Base-by-base conservation (phyloP, 2,113 vertebrate species). In the Hemicordylus capensis region DNA sequence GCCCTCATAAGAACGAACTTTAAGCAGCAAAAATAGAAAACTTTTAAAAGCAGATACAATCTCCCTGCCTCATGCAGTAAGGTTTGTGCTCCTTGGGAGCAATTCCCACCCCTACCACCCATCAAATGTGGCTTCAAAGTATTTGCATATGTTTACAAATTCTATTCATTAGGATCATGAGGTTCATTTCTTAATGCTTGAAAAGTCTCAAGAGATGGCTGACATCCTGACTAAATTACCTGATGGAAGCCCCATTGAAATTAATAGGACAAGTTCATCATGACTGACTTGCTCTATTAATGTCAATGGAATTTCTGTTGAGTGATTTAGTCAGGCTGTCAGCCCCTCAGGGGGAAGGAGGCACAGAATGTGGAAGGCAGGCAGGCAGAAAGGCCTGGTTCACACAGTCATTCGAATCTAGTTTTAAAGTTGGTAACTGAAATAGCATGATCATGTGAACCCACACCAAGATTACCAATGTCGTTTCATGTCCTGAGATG, bases 311-410 rank as follows among this genome's bases (percentile, higher is more conserved):
- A n/a, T n/a, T n/a, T n/a, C n/a, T n/a, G n/a, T n/a, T n/a, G n/a
- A n/a, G n/a, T n/a, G n/a, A n/a, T n/a, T n/a, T n/a, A n/a, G n/a
- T n/a, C n/a, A n/a, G n/a, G n/a, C n/a, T n/a, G n/a, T n/a, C n/a
- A 0, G 0, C 81, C 75, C 37, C 61, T 85, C 74, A 42, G 73
- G 34, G 44, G 74, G 6, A 19, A 19, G 20, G 42, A 87, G 37
- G 39, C 61, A 0, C 8, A 87, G 82, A 86, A 90, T 87, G 82
- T 31, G 22, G 34, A 86, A 81, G n/a, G 1, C n/a, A n/a, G n/a
- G n/a, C n/a, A n/a, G n/a, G n/a, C n/a, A n/a, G n/a, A n/a, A n/a
- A n/a, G n/a, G n/a, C n/a, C n/a, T n/a, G n/a, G n/a, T n/a, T n/a
- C n/a, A n/a, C n/a, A n/a, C n/a, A n/a, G n/a, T n/a, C n/a, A n/a